Conservation (phyloP, 2,888 invertebrate genomes). For the Agriopis aurantiaria region DNA sequence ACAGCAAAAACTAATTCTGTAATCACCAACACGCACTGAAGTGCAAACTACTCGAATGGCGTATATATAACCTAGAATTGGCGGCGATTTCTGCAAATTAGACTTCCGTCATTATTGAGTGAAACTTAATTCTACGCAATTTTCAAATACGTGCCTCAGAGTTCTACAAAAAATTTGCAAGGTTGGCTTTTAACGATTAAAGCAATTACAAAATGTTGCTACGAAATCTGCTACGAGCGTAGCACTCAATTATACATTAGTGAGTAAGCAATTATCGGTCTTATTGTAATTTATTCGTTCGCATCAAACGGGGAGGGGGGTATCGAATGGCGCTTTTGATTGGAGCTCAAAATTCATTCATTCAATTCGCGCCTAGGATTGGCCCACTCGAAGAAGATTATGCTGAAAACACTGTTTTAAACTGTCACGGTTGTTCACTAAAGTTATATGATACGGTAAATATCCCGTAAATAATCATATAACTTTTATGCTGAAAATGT, state of each 20-base stretch:
- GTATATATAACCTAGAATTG: constrained; percentile 40
- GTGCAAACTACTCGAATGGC: constrained; percentile 40
- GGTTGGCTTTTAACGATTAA: not conserved
- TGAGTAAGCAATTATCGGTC: not conserved
- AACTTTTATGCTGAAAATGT: too few relatives aligned
- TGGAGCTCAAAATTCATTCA: too few relatives aligned
- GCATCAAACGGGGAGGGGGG: not conserved
- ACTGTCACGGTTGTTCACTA: too few relatives aligned
- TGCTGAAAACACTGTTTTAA: too few relatives aligned
- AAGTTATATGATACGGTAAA: too few relatives aligned
- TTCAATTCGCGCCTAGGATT: too few relatives aligned
- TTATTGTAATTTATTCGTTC: not conserved
- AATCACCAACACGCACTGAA: constrained; percentile 38
- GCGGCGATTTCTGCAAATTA: constrained; percentile 40
- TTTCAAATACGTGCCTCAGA: constrained; percentile 25
- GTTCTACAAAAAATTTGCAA: constrained; percentile 3
- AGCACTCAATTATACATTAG: not conserved
- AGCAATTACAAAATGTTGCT: constrained; percentile 8
- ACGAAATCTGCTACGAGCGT: constrained; percentile 8
- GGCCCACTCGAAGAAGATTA: too few relatives aligned
- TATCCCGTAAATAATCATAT: too few relatives aligned
- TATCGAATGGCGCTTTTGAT: too few relatives aligned
- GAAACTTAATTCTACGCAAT: constrained; percentile 39
- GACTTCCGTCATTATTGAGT: constrained; percentile 43
- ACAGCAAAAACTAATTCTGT: constrained; percentile 36